phyloP scores from a whole-genome alignment of 1,140 invertebrate genomes.

The Nylanderia fulva region DNA sequence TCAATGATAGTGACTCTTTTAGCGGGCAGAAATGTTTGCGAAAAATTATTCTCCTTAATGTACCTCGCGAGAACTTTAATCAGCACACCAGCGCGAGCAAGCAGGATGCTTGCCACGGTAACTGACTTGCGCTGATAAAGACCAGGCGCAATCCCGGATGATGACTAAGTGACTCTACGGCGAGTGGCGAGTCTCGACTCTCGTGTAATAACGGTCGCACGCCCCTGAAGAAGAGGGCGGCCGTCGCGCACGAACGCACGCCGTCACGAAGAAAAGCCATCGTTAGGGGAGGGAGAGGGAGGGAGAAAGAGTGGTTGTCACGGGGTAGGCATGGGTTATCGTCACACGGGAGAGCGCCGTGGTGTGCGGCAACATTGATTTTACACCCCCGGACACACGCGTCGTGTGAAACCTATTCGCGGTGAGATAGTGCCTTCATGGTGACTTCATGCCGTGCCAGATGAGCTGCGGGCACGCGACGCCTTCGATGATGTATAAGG shows the following conservation, averaged over 20 bases:
- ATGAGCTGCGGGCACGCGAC: slow-evolving; percentile 83
- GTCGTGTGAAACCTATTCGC: slow-evolving; percentile 82
- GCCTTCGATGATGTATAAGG: slow-evolving; percentile 79
- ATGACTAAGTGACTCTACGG: slow-evolving; percentile 76
- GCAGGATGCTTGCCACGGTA: slow-evolving; percentile 34
- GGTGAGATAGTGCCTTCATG: slow-evolving; percentile 80
- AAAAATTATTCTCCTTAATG: not conserved
- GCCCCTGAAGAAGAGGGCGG: slow-evolving; percentile 66
- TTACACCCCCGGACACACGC: slow-evolving; percentile 80
- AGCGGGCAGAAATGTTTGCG: not conserved
- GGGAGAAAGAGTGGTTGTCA: slow-evolving; percentile 35
- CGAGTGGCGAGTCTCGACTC: slow-evolving; percentile 51
- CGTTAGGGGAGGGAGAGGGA: not conserved
- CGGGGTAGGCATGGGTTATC: slow-evolving; percentile 68
- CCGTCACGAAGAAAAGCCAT: slow-evolving; percentile 53
- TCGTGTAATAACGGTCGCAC: slow-evolving; percentile 71
- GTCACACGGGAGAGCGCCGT: slow-evolving; percentile 74
- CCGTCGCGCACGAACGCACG: slow-evolving; percentile 51
- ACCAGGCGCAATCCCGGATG: slow-evolving; percentile 69
- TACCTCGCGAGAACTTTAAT: not conserved
- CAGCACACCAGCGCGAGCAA: not conserved
- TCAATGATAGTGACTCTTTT: not conserved
- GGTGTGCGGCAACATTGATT: slow-evolving; percentile 80
- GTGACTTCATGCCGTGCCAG: slow-evolving; percentile 76
- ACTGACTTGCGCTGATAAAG: slow-evolving; percentile 62